These are phyloP conservation scores for Lydus trimaculatus DNA, from an alignment of 2,888 invertebrate species.

Conservation along the genomic window DNA sequence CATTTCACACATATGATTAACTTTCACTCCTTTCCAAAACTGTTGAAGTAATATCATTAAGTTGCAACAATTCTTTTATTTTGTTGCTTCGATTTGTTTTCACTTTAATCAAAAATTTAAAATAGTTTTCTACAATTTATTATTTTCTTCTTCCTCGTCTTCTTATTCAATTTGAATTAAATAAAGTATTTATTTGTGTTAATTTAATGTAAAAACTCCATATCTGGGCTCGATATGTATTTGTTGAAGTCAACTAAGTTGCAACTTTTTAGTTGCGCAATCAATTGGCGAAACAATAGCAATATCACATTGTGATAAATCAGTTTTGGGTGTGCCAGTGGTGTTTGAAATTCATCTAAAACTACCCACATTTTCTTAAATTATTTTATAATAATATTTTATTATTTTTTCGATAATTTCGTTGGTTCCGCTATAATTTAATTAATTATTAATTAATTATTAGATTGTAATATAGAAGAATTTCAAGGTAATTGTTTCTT, in stretches of 20 bases:
- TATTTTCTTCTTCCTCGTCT: background rate
- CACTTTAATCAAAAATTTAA: background rate
- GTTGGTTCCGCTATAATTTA: background rate
- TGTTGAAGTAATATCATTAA: background rate
- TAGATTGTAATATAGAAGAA: background rate
- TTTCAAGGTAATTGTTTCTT: constrained; percentile 12
- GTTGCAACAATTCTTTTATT: constrained; percentile 6
- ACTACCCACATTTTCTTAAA: constrained; percentile 19
- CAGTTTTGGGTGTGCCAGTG: constrained; percentile 16
- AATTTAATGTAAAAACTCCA: background rate
- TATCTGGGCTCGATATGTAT: background rate
- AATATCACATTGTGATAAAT: constrained; percentile 3
- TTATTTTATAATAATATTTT: constrained; percentile 14
- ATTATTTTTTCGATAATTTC: background rate
- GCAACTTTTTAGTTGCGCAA: constrained; percentile 6
- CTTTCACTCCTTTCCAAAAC: constrained; percentile 12
- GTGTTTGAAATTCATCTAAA: constrained; percentile 2
- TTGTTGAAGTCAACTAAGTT: background rate
- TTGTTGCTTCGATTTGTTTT: background rate
- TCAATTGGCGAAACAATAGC: constrained; percentile 10
- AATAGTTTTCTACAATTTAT: background rate
- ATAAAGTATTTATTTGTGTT: background rate
- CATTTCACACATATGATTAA: constrained; percentile 13
- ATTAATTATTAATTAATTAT: background rate
- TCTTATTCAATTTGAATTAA: background rate